Evolutionary conservation across 2,113 vertebrate species (phyloP), one percentile per base, ranked within the genome.

Genomic region (Vulpes vulpes): DNA sequence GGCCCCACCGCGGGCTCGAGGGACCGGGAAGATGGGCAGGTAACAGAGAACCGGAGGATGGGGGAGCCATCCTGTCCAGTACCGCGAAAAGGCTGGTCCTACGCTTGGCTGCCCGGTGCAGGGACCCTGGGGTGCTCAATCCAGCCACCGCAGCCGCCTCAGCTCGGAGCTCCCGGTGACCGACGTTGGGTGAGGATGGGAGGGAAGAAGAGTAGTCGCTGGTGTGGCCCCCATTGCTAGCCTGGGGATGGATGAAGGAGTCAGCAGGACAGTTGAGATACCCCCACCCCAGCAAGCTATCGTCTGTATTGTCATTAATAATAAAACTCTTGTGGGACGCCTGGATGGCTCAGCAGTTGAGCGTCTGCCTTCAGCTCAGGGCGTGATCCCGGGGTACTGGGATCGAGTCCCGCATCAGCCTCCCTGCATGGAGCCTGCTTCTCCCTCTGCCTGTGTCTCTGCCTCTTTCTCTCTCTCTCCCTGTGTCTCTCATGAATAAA

Each of bases 31-130:
- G 51, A 80, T 30, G 35, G 65, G 53, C 23, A 85, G 35, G 67
- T 76, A 69, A 69, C 11, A 8, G 19, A 22, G 10, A 10, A 79
- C 30, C 43, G 16, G 65, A 53, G 0, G 0, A 3, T 22, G 27
- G 59, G 60, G 38, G 51, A 20, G 38, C 55, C 15, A 43, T 30
- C 53, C 8, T 8, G 49, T 60, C 43, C 22, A 71, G 98, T 98
- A 99, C 99, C 84, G 99, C 99, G 82, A 99, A 99, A 91, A 99
- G 99, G 95, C 99, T 99, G 89, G 99, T 99, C 65, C 99, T 99
- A n/a, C 99, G 99, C 84, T 99, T 99, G 96, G 99, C 99, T 86
- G 99, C 99, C 25, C 98, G 98, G 98, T 99, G 99, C 94, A 99
- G 98, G 15, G 99, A 99, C 38, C 99, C 99, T 0, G 99, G 98